These are phyloP conservation scores for Syndactyla subalaris DNA, from an alignment of 2,797 vertebrate genomes.

Conservation along the genomic window DNA sequence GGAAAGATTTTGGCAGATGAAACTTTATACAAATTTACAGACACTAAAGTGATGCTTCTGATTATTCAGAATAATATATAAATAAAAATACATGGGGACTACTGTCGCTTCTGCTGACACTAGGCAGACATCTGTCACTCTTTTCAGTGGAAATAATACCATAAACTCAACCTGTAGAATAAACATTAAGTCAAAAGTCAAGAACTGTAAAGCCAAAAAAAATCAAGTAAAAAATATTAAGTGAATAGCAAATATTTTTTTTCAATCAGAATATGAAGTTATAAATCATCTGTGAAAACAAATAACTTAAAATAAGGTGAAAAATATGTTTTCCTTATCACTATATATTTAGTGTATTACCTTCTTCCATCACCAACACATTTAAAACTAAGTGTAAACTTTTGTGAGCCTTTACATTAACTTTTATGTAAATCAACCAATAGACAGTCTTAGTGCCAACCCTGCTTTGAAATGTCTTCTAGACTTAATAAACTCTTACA, in stretches of 20 bases:
- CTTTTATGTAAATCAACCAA: not conserved
- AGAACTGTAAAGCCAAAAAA: not conserved
- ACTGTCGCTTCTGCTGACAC: not conserved
- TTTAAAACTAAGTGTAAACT: not conserved
- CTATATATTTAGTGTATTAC: not conserved
- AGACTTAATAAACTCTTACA: not conserved
- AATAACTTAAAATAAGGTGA: not conserved
- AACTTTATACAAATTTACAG: not conserved
- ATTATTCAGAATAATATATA: not conserved
- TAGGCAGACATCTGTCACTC: not conserved
- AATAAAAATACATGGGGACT: not conserved
- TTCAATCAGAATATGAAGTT: not conserved
- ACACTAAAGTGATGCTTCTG: not conserved
- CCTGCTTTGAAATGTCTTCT: not conserved
- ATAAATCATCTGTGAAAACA: not conserved
- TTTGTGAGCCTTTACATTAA: not conserved
- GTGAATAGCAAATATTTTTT: not conserved
- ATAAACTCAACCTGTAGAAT: not conserved
- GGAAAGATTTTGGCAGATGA: not conserved
- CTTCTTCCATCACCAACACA: not conserved
- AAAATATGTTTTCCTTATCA: not conserved
- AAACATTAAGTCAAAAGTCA: not conserved
- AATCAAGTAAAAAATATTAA: not conserved
- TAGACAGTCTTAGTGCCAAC: not conserved
- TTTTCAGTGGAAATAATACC: not conserved